Evolutionary conservation across 2,888 invertebrate genomes (phyloP), one percentile per base, ranked within the genome.

Genomic region (Melanargia galathea): DNA sequence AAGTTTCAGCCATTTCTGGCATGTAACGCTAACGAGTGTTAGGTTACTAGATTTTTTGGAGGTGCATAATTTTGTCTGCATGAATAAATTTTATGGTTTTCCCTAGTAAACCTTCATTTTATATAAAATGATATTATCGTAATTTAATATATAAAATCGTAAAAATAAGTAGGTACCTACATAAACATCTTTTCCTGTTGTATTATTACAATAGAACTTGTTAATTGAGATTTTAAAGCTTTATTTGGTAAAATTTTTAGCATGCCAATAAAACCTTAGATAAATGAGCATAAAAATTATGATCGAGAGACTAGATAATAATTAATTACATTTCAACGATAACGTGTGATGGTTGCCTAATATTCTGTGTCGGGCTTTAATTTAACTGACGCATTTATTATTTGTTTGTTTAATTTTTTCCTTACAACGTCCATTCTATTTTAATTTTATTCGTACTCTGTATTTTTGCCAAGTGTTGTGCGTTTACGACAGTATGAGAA

Each of bases 311-410:
- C n/a, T 30, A 16, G 26, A 49, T 49, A 46, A 40, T 69, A 70
- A 67, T 71, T 69, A 65, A 63, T 64, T 60, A 68, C 65, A 68
- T 70, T 62, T 67, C 66, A 52, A 66, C 64, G 60, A 48, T 64
- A 52, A 64, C 54, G 33, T 57, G n/a, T 51, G 16, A 40, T 26
- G 24, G 66, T 75, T 74, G 69, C 60, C 66, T 68, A 75, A 75
- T 70, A 69, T 71, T 71, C 72, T 69, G 71, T 43, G 56, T 45
- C 63, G 61, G 55, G 48, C 24, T 26, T 49, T 22, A 18, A 35
- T 55, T 65, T 69, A 68, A 71, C 70, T 63, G 68, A 57, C 59
- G 64, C 35, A 11, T 52, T 60, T 60, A 59, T 61, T 61, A 60
- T 60, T 61, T 61, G 43, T 61, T 52, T 58, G 20, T 57, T 38